Base-by-base conservation (phyloP, 1,140 invertebrate genomes). In the Drosophila paulistorum region DNA sequence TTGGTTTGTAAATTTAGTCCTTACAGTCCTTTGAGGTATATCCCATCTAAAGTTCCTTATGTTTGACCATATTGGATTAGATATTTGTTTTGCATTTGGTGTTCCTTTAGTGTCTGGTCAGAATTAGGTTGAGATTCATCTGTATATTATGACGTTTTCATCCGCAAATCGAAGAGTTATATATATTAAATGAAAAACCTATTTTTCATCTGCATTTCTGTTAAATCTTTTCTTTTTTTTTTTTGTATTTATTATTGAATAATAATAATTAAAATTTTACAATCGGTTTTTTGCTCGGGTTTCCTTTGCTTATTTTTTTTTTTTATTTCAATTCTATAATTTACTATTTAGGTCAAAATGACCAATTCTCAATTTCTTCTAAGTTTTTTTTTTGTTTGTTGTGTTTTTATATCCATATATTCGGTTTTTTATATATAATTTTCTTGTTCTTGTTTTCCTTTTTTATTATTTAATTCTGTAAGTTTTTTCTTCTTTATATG, bases 221-320 rank as follows among this genome's bases (percentile, higher is more conserved):
- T 83, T 67, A 84, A 89, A 89, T 83, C 68, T 72, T 79, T 81
- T 78, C 63, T 75, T 68, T 77, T 90, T 90, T 90, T 17, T 74
- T 90, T 90, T 83, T 83, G 64, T 83, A 77, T 81, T 83, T 90
- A 83, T 90, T 90, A 90, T 90, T 90, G 87, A 90, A 90, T 90
- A 83, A 90, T 76, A 76, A 79, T 90, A 90, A 90, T 90, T 90
- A 90, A 90, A 90, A 90, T 90, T 90, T 87, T 90, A 90, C 87
- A 90, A 87, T 90, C 63, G 66, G 85, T 81, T 90, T 90, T 58
- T 73, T 62, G 61, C 67, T 70, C 61, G 51, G 63, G 62, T 54
- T 51, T 68, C 17, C 42, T 73, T 64, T 42, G 65, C 3, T 45
- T 65, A 59, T 65, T 51, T 58, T 74, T 71, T 57, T 81, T 65